Base-by-base conservation (phyloP, 2,113 vertebrate genomes). In the Myrmophylax atrothorax region DNA sequence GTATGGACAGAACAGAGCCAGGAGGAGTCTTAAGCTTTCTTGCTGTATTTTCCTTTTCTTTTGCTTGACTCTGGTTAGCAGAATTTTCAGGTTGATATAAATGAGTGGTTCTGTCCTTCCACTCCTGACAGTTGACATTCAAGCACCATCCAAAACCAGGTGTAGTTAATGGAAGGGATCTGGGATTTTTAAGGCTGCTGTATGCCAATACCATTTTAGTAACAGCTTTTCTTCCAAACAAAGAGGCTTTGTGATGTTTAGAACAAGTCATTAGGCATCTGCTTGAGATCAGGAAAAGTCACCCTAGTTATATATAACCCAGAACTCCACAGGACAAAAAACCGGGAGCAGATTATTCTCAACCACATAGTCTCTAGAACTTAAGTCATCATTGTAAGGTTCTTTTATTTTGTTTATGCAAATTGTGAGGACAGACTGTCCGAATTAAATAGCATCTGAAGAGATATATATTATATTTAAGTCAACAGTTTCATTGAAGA, bases 1-100 rank as follows among this genome's bases (percentile, higher is more conserved):
- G 99, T 99, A 96, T 93, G 85, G 86, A 23, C 20, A 79, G 7
- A 76, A 58, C 1, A 50, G 55, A 86, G 33, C 29, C n/a, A 75
- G 55, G 40, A 76, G 12, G 10, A 76, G 7, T 11, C 35, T 53
- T 23, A 18, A 42, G 29, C 19, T 78, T 78, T 67, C 29, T 42
- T 68, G n/a, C 40, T 79, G 18, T 55, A 15, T 68, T 92, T 72
- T 90, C 18, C 33, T 69, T 24, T 38, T 86, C 22, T 75, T 67
- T 63, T 89, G 37, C 90, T 93, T 76, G 84, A 47, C 64, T 90
- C 12, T 67, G 53, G 6, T 14, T 44, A 68, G 58, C 66, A 79
- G 85, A 55, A 63, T 64, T 78, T 72, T 73, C 77, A 74, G 28
- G 31, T 37, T 46, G 50, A 70, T 79, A 68, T n/a, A 12, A 73